Evolutionary conservation across 92 coral and sea anemone species (phyloP).

Genomic region (Meandrina meandrites): DNA sequence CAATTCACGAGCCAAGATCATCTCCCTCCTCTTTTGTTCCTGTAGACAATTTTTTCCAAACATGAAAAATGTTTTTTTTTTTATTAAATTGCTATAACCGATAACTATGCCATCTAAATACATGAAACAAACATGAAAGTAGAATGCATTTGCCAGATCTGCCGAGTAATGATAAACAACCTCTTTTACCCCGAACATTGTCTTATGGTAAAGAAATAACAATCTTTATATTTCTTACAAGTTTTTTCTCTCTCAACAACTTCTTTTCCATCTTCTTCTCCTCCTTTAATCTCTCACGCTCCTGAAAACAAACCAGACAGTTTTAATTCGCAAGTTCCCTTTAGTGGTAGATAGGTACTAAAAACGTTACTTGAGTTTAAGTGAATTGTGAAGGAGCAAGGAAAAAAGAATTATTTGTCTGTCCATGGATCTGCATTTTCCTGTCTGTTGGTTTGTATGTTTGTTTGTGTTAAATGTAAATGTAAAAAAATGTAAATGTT

Average conservation of each 20-base stretch:
- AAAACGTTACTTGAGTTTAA: no score
- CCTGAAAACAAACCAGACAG: constrained; percentile 44
- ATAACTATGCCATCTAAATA: no score
- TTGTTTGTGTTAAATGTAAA: background rate
- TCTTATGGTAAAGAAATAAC: background rate
- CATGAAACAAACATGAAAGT: no score
- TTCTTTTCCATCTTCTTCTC: constrained; percentile 95
- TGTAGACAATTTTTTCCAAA: constrained; percentile 1
- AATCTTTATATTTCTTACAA: constrained; percentile 49
- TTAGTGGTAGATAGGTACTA: no score
- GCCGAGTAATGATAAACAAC: background rate
- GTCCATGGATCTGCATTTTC: background rate
- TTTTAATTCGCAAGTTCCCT: background rate
- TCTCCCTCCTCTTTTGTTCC: constrained; percentile 97
- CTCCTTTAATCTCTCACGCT: constrained; percentile 90
- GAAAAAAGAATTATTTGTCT: background rate
- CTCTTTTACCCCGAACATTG: background rate
- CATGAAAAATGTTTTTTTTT: background rate
- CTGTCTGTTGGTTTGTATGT: background rate
- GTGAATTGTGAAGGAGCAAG: no score
- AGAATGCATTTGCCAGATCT: background rate
- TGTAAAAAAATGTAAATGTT: no score
- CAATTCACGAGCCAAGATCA: constrained; percentile 95
- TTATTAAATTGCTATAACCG: no score
- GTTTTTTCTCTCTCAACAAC: constrained; percentile 84